A percentile compares a stretch with the other conserved stretches of the same genome.
These are phyloP conservation scores for Drosophila sordidula DNA, from an alignment of 2,888 invertebrate species.

Conservation along the genomic window DNA sequence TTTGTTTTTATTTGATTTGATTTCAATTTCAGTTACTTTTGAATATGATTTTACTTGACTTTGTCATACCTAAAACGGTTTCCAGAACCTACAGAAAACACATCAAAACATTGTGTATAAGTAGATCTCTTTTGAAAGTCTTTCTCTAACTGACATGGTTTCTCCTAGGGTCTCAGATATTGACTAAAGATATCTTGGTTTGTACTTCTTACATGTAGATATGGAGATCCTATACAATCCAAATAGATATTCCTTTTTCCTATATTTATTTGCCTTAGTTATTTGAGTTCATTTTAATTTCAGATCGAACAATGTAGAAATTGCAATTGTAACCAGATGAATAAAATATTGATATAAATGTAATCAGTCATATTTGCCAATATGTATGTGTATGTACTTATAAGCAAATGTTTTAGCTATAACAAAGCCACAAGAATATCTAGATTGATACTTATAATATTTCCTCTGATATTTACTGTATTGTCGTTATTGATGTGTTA, in stretches of 20 bases:
- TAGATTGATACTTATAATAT: slow-evolving; percentile 66
- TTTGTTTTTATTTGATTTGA: slow-evolving; percentile 74
- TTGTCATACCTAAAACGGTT: slow-evolving; percentile 44
- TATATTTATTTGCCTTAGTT: neutral
- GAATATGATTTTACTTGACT: slow-evolving; percentile 17
- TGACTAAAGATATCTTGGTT: slow-evolving; percentile 7
- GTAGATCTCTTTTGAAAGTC: slow-evolving; percentile 22
- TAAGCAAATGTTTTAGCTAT: slow-evolving; percentile 35
- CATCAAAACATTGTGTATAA: slow-evolving; percentile 1
- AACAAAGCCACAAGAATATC: slow-evolving; percentile 29
- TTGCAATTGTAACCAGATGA: neutral
- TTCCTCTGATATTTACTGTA: slow-evolving; percentile 68
- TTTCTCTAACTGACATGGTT: slow-evolving; percentile 62
- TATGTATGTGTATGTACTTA: slow-evolving; percentile 48
- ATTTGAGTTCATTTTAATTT: slow-evolving; percentile 2
- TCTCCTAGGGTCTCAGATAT: slow-evolving; percentile 55
- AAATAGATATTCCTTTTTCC: slow-evolving; percentile 2
- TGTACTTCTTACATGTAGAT: slow-evolving; percentile 18
- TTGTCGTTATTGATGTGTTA: slow-evolving; percentile 77
- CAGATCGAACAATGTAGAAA: neutral
- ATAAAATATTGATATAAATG: slow-evolving; percentile 16
- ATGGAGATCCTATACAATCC: neutral
- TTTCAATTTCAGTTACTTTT: slow-evolving; percentile 20
- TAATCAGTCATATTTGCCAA: slow-evolving; percentile 48
- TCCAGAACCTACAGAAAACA: slow-evolving; percentile 17